Evolutionary conservation across 1,140 invertebrate genomes (phyloP), one percentile per base, ranked within the genome.

Genomic region (Lucilia sericata): DNA sequence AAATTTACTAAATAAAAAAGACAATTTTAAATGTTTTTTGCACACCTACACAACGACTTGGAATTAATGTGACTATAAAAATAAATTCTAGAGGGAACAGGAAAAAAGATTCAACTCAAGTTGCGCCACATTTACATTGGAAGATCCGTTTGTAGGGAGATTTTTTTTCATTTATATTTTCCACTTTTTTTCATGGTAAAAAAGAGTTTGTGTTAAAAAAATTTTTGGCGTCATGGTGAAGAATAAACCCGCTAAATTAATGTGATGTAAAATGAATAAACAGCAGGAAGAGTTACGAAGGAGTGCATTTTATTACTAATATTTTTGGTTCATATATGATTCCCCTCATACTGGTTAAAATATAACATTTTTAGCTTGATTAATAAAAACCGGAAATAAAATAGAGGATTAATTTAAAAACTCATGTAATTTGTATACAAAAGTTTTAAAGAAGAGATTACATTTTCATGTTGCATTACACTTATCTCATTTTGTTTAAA

Each of bases 1-100:
- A 70, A 70, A 70, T 70, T 70, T 21, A 70, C 65, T 70, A 70
- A 70, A 70, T 70, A 70, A 70, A 70, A 21, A 70, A 70, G 65
- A 70, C 65, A 70, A 70, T 70, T 70, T 70, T 70, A 70, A 70
- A 70, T 70, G 65, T 10, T 70, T 70, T 70, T 70, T 21, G 19
- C 65, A 70, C 65, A 70, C 65, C 65, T 70, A 70, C 65, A 70
- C n/a, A 70, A 70, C 65, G 21, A 70, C 65, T 70, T 10, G n/a
- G 65, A 70, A 70, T 70, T 70, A 70, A 70, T 70, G 65, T 21
- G 65, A 70, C 65, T 21, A 70, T 70, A 9, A 70, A 70, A 70
- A 70, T 21, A 70, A 70, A 70, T 70, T 70, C 65, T 19, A 70
- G 7, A 21, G 65, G 65, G 65, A 70, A 7, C 13, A 0, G 55